These are phyloP conservation scores for Dusona sp. DNA, from an alignment of 2,888 invertebrate genomes.

Conservation along the genomic window DNA sequence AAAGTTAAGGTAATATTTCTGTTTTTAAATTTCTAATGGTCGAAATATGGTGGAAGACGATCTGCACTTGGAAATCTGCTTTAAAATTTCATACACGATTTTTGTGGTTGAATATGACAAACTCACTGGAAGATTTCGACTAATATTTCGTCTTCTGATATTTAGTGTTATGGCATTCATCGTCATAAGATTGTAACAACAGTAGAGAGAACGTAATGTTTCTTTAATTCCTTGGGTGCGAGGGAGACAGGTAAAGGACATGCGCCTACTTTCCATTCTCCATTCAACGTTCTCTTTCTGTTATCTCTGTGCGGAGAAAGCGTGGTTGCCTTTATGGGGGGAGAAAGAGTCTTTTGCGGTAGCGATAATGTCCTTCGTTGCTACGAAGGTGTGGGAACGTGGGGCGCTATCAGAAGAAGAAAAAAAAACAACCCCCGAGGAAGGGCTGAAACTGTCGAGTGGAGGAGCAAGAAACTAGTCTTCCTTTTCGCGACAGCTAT, in stretches of 20 bases:
- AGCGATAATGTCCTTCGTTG: conserved; percentile 83
- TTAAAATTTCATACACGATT: not conserved
- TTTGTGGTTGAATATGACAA: not conserved
- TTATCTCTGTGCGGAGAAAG: conserved; percentile 84
- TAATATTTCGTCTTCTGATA: not conserved
- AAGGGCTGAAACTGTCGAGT: conserved; percentile 68
- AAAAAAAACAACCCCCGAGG: conserved; percentile 70
- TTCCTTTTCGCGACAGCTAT: conserved; percentile 55
- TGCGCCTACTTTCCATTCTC: conserved; percentile 79
- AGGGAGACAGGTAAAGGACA: conserved; percentile 48
- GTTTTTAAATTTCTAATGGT: too few relatives aligned
- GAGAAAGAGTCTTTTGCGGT: conserved; percentile 85
- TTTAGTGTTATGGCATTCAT: not conserved
- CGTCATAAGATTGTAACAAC: conserved; percentile 1
- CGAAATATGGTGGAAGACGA: too few relatives aligned
- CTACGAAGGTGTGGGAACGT: conserved; percentile 74
- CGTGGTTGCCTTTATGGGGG: conserved; percentile 85
- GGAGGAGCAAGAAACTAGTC: conserved; percentile 44
- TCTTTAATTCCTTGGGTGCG: conserved; percentile 43
- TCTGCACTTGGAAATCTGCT: not conserved
- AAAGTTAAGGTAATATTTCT: too few relatives aligned
- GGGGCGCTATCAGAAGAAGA: conserved; percentile 83
- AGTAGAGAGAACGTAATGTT: conserved; percentile 21
- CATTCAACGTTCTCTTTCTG: conserved; percentile 80
- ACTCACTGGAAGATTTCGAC: not conserved